phyloP scores from a whole-genome alignment of 2,113 vertebrate species.

The human (Homo sapiens) region DNA sequence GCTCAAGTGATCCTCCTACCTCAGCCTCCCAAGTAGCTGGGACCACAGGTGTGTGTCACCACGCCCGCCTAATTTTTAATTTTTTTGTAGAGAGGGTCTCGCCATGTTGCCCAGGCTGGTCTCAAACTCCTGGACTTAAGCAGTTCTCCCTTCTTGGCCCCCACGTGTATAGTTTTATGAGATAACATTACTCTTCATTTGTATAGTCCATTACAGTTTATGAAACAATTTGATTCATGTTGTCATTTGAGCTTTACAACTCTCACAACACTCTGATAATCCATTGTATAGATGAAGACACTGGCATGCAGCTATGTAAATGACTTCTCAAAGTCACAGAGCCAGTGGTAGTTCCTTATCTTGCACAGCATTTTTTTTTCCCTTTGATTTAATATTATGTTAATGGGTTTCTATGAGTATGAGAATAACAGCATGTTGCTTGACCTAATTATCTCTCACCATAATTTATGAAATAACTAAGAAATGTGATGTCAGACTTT shows the following conservation, averaged over 20 bases:
- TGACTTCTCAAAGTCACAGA: background rate
- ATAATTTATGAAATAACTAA: constrained; percentile 47
- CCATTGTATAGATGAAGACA: background rate
- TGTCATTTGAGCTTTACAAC: background rate
- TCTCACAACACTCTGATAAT: background rate
- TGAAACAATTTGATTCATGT: background rate
- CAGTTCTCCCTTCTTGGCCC: too few relatives aligned
- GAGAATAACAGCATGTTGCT: constrained; percentile 21
- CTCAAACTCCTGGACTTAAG: too few relatives aligned
- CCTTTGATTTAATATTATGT: background rate
- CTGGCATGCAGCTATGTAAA: background rate
- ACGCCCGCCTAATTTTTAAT: too few relatives aligned
- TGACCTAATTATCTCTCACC: background rate
- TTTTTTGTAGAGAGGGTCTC: too few relatives aligned
- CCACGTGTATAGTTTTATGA: background rate
- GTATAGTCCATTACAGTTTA: background rate
- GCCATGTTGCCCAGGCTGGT: too few relatives aligned
- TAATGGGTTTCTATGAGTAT: background rate
- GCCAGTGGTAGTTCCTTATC: background rate
- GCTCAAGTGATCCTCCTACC: too few relatives aligned
- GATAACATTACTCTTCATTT: background rate
- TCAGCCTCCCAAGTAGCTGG: too few relatives aligned
- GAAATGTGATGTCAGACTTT: constrained; percentile 2
- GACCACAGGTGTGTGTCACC: too few relatives aligned
- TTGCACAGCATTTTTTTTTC: background rate